These are phyloP conservation scores for Crax fasciolata DNA, from an alignment of 2,797 vertebrate genomes.

Conservation along the genomic window DNA sequence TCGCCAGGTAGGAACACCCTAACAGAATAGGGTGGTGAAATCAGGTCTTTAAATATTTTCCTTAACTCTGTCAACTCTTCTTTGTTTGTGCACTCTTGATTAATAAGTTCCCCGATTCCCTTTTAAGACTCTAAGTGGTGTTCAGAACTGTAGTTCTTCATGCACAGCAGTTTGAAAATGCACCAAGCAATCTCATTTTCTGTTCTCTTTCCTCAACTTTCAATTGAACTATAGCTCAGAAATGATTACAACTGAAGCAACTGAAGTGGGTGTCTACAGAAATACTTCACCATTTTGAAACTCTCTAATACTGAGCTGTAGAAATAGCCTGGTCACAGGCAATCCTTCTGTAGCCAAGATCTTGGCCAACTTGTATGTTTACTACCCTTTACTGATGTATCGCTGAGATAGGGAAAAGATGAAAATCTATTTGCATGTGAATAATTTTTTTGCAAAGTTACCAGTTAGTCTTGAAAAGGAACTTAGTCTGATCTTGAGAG, in stretches of 20 bases:
- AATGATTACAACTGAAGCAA: neutral
- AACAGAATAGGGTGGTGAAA: neutral
- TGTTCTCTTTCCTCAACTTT: neutral
- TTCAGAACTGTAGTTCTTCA: neutral
- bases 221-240: neutral
- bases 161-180: neutral
- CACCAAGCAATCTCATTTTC: neutral
- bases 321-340: neutral
- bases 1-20: neutral
- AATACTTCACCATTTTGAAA: neutral
- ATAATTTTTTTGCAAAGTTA: neutral
- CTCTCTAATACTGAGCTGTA: neutral
- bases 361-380: neutral
- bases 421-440: neutral
- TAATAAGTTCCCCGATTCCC: neutral
- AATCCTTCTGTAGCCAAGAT: neutral
- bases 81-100: neutral
- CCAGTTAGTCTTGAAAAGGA: conserved; percentile 2
- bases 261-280: neutral
- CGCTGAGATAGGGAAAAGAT: neutral
- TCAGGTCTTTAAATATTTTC: neutral
- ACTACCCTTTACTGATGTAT: neutral
- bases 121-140: neutral
- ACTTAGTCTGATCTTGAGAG: neutral
- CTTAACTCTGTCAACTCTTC: accelerated